phyloP scores from a whole-genome alignment of 2,797 vertebrate species.

The Bryconaethiops microstoma region DNA sequence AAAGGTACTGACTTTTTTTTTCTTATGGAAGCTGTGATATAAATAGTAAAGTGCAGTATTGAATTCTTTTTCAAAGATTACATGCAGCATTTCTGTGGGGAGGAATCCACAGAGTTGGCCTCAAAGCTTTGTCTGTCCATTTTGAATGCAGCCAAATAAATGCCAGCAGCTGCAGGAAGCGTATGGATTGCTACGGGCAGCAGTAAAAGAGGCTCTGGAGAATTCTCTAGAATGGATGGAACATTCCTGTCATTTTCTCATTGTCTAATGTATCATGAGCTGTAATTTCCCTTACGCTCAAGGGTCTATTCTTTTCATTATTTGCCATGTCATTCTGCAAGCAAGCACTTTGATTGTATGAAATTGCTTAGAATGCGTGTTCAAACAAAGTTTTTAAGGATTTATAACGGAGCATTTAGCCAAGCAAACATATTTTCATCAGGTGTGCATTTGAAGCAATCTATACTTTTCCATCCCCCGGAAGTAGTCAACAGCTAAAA shows the following conservation, averaged over 20 bases:
- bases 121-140: background rate
- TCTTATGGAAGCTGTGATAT: background rate
- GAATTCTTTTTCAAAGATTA: background rate
- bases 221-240: background rate
- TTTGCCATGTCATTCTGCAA: background rate
- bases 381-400: background rate
- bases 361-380: background rate
- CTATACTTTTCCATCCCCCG: background rate
- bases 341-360: no score
- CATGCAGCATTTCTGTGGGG: background rate
- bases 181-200: slow-evolving; percentile 4
- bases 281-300: background rate
- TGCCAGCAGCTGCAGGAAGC: slow-evolving; percentile 1
- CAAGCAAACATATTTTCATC: background rate
- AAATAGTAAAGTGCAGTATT: background rate
- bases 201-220: slow-evolving; percentile 3
- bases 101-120: background rate
- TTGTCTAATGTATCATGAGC: background rate
- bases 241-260: slow-evolving; percentile 14
- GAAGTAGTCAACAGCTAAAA: background rate
- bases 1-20: background rate
- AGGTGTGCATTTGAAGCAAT: background rate
- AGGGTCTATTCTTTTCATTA: background rate
- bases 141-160: background rate
- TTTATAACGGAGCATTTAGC: background rate